phyloP scores from a whole-genome alignment of 2,797 vertebrate species.

The Tragopan temminckii region DNA sequence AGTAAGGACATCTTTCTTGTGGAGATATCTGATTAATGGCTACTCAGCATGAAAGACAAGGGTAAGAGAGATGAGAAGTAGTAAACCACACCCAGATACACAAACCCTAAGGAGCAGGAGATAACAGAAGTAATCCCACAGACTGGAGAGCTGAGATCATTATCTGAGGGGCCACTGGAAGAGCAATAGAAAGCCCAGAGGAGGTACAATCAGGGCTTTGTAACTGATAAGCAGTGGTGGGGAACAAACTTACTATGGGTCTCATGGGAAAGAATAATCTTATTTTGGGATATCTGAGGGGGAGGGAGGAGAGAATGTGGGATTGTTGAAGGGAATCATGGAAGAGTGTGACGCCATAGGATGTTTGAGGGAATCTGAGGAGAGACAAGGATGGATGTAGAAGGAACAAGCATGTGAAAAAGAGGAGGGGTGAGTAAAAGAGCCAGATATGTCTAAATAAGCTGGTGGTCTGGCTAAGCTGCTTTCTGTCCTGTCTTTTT shows the following conservation, averaged over 20 bases:
- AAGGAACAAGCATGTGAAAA: not conserved
- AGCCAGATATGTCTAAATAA: not conserved
- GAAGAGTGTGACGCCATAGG: not conserved
- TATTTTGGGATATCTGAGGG: not conserved
- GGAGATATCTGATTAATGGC: not conserved
- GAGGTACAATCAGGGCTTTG: not conserved
- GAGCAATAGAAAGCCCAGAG: not conserved
- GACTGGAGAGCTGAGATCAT: not conserved
- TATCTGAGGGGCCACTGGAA: rapidly evolving
- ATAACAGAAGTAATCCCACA: not conserved
- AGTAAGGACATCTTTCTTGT: not conserved
- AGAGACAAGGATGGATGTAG: not conserved
- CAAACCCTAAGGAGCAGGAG: not conserved
- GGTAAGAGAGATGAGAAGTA: not conserved
- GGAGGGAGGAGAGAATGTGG: not conserved
- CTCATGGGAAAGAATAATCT: not conserved
- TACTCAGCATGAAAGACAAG: not conserved
- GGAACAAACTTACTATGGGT: not conserved
- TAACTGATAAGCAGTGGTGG: not conserved
- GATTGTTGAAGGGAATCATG: not conserved
- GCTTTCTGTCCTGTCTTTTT: not conserved
- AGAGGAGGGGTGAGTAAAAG: not conserved
- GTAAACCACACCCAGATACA: not conserved
- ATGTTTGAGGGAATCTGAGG: not conserved
- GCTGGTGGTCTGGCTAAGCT: not conserved